Conservation (phyloP, 2,888 invertebrate genomes). For the Nezara viridula region DNA sequence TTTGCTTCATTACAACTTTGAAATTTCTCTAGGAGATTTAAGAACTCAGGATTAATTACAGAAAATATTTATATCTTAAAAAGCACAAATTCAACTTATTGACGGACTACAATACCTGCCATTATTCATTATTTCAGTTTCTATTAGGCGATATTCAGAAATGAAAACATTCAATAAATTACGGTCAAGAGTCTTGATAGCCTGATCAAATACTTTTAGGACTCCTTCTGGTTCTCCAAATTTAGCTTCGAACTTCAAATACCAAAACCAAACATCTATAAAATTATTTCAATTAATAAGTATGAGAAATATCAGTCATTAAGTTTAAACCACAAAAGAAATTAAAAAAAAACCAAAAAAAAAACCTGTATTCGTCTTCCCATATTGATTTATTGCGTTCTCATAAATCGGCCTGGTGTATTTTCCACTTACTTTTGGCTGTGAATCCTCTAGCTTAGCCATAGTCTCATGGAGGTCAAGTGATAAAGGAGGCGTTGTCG, state of each 20-base stretch:
- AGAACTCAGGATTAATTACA: no score
- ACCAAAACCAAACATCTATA: slow-evolving; percentile 80
- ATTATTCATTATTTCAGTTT: slow-evolving; percentile 66
- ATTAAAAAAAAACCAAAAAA: no score
- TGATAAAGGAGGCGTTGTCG: slow-evolving; percentile 74
- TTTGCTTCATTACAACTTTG: no score
- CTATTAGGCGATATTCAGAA: slow-evolving; percentile 72
- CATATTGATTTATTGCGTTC: slow-evolving; percentile 77
- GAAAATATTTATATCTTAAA: background rate
- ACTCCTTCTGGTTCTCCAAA: slow-evolving; percentile 74
- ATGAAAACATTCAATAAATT: slow-evolving; percentile 73
- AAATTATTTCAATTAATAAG: background rate
- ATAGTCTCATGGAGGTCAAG: slow-evolving; percentile 76
- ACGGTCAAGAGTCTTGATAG: slow-evolving; percentile 74
- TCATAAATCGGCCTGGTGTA: slow-evolving; percentile 76
- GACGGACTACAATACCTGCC: slow-evolving; percentile 4
- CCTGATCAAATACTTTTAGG: slow-evolving; percentile 75
- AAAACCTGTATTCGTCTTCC: slow-evolving; percentile 72
- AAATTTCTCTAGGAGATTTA: no score
- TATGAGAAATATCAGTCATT: background rate
- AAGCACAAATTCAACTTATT: background rate
- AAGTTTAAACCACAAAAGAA: background rate
- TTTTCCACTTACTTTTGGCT: slow-evolving; percentile 70
- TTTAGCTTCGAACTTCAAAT: slow-evolving; percentile 78
- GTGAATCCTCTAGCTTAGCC: slow-evolving; percentile 71